A percentile compares a stretch with the other conserved stretches of the same genome.
Evolutionary conservation across 2,113 vertebrate species (phyloP).

Genomic region (Silurus glanis): DNA sequence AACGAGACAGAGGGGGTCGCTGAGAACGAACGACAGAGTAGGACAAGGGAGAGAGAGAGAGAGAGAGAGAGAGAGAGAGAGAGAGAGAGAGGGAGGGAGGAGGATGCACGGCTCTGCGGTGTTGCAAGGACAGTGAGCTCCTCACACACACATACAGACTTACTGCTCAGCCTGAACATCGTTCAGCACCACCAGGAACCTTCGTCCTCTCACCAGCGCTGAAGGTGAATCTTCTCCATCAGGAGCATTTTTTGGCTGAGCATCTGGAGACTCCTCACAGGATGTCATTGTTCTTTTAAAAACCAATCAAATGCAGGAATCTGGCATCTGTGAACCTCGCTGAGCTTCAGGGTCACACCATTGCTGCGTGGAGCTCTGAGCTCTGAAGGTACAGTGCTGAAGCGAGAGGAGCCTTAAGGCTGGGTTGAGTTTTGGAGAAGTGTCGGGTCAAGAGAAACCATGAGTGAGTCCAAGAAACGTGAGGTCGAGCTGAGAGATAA

Average conservation of each 20-base stretch:
- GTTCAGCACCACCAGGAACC: not conserved
- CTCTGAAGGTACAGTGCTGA: not conserved
- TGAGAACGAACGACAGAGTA: slow-evolving; percentile 4
- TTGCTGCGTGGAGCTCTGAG: not conserved
- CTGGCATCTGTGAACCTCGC: not conserved
- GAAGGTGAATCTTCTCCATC: slow-evolving; percentile 3
- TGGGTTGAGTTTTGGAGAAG: not conserved
- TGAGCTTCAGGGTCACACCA: slow-evolving; percentile 33
- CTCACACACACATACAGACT: slow-evolving; percentile 44
- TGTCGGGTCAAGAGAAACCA: slow-evolving; percentile 42
- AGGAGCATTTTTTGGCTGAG: not conserved
- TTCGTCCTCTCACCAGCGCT: not conserved
- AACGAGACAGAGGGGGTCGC: not conserved
- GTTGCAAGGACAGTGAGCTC: slow-evolving; percentile 60
- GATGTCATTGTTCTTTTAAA: not conserved
- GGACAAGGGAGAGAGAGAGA: slow-evolving; percentile 32
- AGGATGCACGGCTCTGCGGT: slow-evolving; percentile 48
- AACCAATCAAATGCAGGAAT: not conserved
- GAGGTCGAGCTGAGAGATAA: slow-evolving; percentile 81
- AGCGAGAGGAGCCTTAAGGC: not conserved
- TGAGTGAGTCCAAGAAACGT: slow-evolving; percentile 70
- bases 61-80: slow-evolving; percentile 43
- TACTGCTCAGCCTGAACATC: slow-evolving; percentile 48
- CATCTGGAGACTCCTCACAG: not conserved
- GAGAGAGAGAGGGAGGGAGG: slow-evolving; percentile 49